Base-by-base conservation (phyloP, 2,888 invertebrate genomes). In the Strigamia crassipes region DNA sequence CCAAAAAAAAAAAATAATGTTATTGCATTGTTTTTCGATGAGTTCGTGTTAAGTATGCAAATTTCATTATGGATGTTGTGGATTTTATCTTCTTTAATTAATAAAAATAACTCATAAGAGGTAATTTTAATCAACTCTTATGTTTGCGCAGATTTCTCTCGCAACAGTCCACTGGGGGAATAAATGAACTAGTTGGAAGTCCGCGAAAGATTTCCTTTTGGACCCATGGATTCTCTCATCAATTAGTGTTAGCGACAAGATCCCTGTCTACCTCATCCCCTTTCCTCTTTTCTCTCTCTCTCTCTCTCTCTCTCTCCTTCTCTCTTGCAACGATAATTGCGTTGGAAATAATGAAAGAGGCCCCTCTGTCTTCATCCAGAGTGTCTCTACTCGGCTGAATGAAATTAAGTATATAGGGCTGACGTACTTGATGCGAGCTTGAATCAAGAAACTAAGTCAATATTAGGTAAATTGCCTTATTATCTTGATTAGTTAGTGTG, bases 51-150 rank as follows among this genome's bases (percentile, higher is more conserved):
- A 56, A 18, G 9, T 56, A 18, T 56, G n/a, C 18, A 15, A 18
- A 18, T 56, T n/a, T 18, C 18, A 56, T 56, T 18, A 56, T 56
- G 18, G 38, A 38, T 38, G 15, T 56, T 46, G 46, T 56, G 18
- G 56, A 18, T 56, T 56, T 56, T 56, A 56, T 56, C 18, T 18
- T 56, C 18, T 56, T 56, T 56, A 56, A 56, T 56, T 56, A 56
- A 56, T 56, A 56, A 56, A 56, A 56, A 56, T 56, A 56, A 56
- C 56, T 56, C 56, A 56, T 56, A 56, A 56, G 56, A 56, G 56
- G 56, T 56, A 56, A 56, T 56, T 56, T 56, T 56, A 56, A 56
- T 56, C 56, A 56, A 56, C 56, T 56, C 56, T 56, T 56, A 56
- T 56, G 56, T 56, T 56, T 56, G 56, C 56, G 56, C 56, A 56